A percentile compares a stretch with the other conserved stretches of the same genome.
These are phyloP conservation scores for Borostomias antarcticus DNA, from an alignment of 2,797 vertebrate genomes.

Conservation along the genomic window DNA sequence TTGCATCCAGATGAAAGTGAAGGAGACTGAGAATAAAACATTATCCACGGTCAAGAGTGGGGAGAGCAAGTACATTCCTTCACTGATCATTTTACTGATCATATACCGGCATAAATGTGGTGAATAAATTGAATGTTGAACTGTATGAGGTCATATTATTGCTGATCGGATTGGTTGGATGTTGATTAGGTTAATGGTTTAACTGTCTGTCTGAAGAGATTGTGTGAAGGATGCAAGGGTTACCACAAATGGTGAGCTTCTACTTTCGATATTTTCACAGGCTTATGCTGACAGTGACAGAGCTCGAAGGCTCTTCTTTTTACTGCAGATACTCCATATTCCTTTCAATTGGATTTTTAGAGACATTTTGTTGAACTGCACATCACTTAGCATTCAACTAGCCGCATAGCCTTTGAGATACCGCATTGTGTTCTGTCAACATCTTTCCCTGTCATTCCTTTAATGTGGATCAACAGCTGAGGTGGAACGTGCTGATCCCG, in stretches of 20 bases:
- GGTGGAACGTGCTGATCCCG: slow-evolving; percentile 61
- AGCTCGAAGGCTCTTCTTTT: slow-evolving; percentile 21
- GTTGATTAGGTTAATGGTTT: neutral
- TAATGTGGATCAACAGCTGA: slow-evolving; percentile 52
- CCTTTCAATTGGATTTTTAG: slow-evolving; percentile 1
- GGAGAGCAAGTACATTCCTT: slow-evolving; percentile 23
- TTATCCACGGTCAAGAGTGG: slow-evolving; percentile 20
- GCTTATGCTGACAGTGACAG: slow-evolving; percentile 35
- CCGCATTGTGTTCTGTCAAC: slow-evolving; percentile 42
- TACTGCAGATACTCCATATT: neutral
- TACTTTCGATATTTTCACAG: slow-evolving; percentile 45
- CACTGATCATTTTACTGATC: neutral
- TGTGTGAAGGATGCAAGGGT: too few relatives aligned
- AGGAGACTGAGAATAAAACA: slow-evolving; percentile 15
- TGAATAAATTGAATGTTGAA: neutral
- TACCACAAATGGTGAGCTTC: slow-evolving; percentile 37
- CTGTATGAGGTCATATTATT: neutral
- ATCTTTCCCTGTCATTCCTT: slow-evolving; percentile 43
- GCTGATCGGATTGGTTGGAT: neutral
- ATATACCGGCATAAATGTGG: neutral
- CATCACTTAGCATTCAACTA: slow-evolving; percentile 16
- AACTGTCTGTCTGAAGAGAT: slow-evolving; percentile 15
- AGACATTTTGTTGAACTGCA: neutral
- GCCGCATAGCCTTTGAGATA: slow-evolving; percentile 28
- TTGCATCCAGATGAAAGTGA: slow-evolving; percentile 55